Evolutionary conservation across 2,113 vertebrate genomes (phyloP), one percentile per base, ranked within the genome.

Genomic region (Epinephelus fuscoguttatus): DNA sequence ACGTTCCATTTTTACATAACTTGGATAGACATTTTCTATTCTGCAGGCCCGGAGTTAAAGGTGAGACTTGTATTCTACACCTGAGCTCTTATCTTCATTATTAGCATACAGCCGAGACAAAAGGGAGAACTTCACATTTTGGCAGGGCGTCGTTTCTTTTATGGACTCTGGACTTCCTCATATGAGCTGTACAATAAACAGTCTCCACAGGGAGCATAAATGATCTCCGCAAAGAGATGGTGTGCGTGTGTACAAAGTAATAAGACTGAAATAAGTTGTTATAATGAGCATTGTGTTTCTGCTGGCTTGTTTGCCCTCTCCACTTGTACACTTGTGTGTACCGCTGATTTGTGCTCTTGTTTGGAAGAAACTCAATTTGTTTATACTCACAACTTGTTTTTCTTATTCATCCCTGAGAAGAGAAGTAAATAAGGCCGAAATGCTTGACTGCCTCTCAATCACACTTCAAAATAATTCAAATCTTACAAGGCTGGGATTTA

Each of bases 231-330:
- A 55, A 40, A 47, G 23, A 50, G 14, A 66, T 45, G 10, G 49
- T 21, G 25, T n/a, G 18, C 15, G 4, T 42, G 64, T 37, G 23
- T 59, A 6, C 4, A 55, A n/a, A 30, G 23, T 30, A n/a, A 71
- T 27, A 30, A 7, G 52, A 18, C 42, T 82, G 55, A 80, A 75
- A 70, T 37, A 70, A 27, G 69, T 15, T 72, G 37, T 21, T 75
- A 19, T 71, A 78, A 82, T 78, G 75, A 82, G 59, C 53, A n/a
- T n/a, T 18, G 57, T 78, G 8, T 45, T 64, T 85, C 52, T 66
- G 23, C 42, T 27, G 67, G 19, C 18, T 68, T 71, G 66, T 71
- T 68, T 47, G 56, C 66, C n/a, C 53, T 71, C 27, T 23, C 12
- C 11, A 60, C 8, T 60, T 19, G 9, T 12, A n/a, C 15, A 33